Conservation (phyloP, 37 sponge, comb jelly and placozoan genomes). For the Spongilla lacustris region DNA sequence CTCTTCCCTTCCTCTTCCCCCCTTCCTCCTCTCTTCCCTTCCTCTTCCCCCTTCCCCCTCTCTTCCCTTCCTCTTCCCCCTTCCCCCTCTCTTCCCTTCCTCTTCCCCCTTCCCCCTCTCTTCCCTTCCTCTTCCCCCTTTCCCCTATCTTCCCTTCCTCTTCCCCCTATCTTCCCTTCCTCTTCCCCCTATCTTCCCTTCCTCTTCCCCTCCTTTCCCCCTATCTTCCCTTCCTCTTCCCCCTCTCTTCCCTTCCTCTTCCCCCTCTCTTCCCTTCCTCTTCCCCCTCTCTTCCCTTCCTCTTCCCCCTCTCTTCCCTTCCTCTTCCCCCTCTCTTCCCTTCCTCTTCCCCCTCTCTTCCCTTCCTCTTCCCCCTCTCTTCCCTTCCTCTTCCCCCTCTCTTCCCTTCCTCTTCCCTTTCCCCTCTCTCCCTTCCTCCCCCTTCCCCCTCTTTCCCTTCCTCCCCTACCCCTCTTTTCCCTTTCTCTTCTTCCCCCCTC, state of each 20-base stretch:
- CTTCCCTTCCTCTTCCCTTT: background rate
- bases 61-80: background rate
- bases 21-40: background rate
- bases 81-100: background rate
- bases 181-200: no score
- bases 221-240: background rate
- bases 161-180: background rate
- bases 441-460: background rate
- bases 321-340: background rate
- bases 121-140: background rate
- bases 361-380: no score
- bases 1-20: background rate
- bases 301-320: background rate
- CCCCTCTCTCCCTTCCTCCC: background rate
- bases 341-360: background rate
- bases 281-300: constrained; percentile 3
- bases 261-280: background rate
- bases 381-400: no score
- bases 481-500: background rate
- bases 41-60: background rate
- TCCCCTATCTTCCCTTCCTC: no score
- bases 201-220: background rate
- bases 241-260: background rate
- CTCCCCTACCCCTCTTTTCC: no score
- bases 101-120: background rate